Base-by-base conservation (phyloP, 1,140 invertebrate species). In the Lepidurus packardi region DNA sequence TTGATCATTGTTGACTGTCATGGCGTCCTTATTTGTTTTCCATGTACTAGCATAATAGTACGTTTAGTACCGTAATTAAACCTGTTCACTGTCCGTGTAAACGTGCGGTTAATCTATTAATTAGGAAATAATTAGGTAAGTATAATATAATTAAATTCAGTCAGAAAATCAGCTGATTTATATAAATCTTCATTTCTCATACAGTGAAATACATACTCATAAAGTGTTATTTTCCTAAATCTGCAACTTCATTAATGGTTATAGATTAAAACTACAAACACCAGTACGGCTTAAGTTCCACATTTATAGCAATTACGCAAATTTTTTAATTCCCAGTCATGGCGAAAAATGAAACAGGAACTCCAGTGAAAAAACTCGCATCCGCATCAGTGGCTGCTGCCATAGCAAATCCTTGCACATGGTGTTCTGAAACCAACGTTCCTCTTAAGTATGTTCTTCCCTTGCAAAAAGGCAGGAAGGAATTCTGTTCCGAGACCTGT, bases 401-500 rank as follows among this genome's bases (percentile, higher is more conserved):
- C 53, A 13, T 16, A 65, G 4, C 53, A 7, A 65, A 65, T 11
- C 77, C 75, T 21, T 95, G 93, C 84, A 93, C 92, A 2, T 94
- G 93, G 93, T 95, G 94, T 84, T 91, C 90, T 43, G 92, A 94
- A 84, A 89, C 89, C 73, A 94, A 93, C 85, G 89, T 91, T 74
- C 90, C 91, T 1, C 84, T 95, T 24, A 93, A 93, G 82, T 96
- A 94, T 85, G 92, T 95, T 73, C 85, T 94, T 75, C 94, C 93
- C 7, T 94, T 93, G 0, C 92, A 92, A 82, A 90, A 93, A 85
- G 93, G 93, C 11, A 95, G 95, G 83, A 95, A 95, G 83, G 94
- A 96, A 83, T 96, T 97, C 84, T 97, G 94, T 85, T 95, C 94
- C 0, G 92, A 94, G 84, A 92, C 90, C 24, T 97, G 94, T 85